phyloP scores from a whole-genome alignment of 2,113 vertebrate genomes.

The Leptocoma aspasia region DNA sequence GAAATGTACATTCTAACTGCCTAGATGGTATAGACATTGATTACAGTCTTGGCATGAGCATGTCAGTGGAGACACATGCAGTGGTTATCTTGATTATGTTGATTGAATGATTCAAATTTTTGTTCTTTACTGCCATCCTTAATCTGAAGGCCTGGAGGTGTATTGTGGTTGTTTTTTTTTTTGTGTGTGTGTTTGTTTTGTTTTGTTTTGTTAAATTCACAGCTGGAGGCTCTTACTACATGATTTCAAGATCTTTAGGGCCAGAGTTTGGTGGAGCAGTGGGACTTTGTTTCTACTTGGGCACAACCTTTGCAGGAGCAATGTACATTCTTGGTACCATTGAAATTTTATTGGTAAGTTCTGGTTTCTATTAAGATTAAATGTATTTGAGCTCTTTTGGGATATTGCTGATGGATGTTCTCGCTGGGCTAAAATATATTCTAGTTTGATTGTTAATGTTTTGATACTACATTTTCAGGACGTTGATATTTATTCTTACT shows the following conservation, averaged over 20 bases:
- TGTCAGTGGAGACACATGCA: background rate
- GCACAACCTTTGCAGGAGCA: constrained; percentile 94
- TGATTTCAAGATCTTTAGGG: constrained; percentile 96
- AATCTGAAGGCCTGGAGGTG: background rate
- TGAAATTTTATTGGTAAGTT: constrained; percentile 93
- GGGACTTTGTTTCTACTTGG: constrained; percentile 97
- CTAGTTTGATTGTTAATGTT: background rate
- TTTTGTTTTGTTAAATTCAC: constrained; percentile 3
- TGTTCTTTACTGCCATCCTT: background rate
- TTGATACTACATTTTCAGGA: background rate
- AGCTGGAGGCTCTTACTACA: constrained; percentile 99
- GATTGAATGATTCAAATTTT: background rate
- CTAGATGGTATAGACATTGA: background rate
- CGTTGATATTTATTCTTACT: background rate
- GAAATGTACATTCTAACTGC: background rate
- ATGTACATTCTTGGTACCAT: constrained; percentile 99
- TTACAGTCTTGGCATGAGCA: background rate
- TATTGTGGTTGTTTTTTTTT: background rate
- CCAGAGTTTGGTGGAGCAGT: constrained; percentile 98
- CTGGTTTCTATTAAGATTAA: background rate
- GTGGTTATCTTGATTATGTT: background rate
- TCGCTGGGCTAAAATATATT: background rate
- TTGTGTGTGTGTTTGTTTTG: background rate
- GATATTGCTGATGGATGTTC: background rate
- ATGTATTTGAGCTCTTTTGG: background rate